These are phyloP conservation scores for Germaria angustata DNA, from an alignment of 2,888 invertebrate species.

Conservation along the genomic window DNA sequence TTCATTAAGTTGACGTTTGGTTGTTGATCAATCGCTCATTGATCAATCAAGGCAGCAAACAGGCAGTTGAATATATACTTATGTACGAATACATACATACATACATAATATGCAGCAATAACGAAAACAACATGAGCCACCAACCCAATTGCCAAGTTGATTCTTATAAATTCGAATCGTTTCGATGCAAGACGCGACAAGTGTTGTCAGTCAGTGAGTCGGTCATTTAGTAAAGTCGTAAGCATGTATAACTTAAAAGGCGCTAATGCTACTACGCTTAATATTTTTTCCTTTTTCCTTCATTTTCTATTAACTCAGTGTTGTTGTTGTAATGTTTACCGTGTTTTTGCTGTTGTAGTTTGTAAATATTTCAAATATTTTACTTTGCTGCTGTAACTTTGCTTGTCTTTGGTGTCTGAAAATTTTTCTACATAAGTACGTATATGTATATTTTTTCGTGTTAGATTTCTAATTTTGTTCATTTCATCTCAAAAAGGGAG, in stretches of 20 bases:
- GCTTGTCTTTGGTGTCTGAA: slow-evolving; percentile 47
- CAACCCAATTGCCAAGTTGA: slow-evolving; percentile 45
- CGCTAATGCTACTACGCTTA: slow-evolving; percentile 65
- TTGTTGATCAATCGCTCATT: slow-evolving; percentile 62
- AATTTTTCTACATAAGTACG: too few relatives aligned
- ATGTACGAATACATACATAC: too few relatives aligned
- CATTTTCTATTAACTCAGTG: slow-evolving; percentile 1
- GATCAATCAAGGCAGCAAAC: slow-evolving; percentile 50
- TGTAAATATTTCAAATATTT: slow-evolving; percentile 64
- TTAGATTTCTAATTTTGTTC: slow-evolving; percentile 52
- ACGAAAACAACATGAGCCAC: slow-evolving; percentile 20
- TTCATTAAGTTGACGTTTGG: slow-evolving; percentile 61
- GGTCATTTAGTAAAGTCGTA: slow-evolving; percentile 15
- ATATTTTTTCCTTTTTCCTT: slow-evolving; percentile 12
- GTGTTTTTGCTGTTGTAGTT: slow-evolving; percentile 43
- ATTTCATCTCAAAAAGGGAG: slow-evolving; percentile 66
- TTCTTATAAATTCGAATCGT: slow-evolving; percentile 37
- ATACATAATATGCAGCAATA: background rate
- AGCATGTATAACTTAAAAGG: slow-evolving; percentile 61
- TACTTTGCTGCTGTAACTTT: slow-evolving; percentile 52
- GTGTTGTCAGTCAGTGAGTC: slow-evolving; percentile 44
- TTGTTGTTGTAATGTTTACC: slow-evolving; percentile 2
- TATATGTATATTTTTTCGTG: background rate
- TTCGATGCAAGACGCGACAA: slow-evolving; percentile 30
- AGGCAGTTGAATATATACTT: too few relatives aligned